Base-by-base conservation (phyloP, 2,113 vertebrate species). In the Sander lucioperca region DNA sequence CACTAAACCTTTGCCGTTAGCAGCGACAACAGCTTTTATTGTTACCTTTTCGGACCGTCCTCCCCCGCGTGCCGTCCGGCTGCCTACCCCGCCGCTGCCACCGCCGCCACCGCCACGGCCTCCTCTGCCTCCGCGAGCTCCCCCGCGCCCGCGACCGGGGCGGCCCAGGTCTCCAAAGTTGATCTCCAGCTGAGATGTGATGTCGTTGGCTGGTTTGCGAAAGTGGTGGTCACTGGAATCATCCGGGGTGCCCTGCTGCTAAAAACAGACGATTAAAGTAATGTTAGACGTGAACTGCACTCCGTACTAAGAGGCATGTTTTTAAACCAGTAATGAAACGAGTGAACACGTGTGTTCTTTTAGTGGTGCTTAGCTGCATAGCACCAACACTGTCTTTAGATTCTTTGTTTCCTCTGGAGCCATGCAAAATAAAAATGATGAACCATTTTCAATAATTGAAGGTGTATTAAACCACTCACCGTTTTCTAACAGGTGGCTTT, bases 121-220 rank as follows among this genome's bases (percentile, higher is more conserved):
- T 0, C 97, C 97, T 66, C 98, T 96, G 50, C 97, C 97, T 2
- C 97, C 98, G 21, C 98, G 95, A 43, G 97, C 96, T 66, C 97
- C 97, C 82, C 98, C 95, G 65, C 98, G 97, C 6, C 98, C 98
- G 23, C 98, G 97, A 0, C 98, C 98, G 3, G 97, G 98, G 88
- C 98, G 98, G 63, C 97, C 98, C 19, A 99, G 96, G 93, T 99
- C 98, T 94, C 98, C 98, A 11, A 99, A 99, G 94, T 99, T 99
- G 88, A 99, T 99, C 96, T 99, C 98, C 95, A 99, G 95, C 94
- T 99, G 98, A 86, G 98, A 98, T 3, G 98, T 99, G 93, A 99
- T 99, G 92, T 99, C 98, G 16, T 99, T 99, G 83, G 98, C 98
- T 2, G 98, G 98, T 92, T 99, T 99, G 86, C 98, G 98, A 96